A percentile compares a stretch with the other conserved stretches of the same genome.
These are phyloP conservation scores for Oncorhynchus kisutch DNA, from an alignment of 2,113 vertebrate genomes.

Conservation along the genomic window DNA sequence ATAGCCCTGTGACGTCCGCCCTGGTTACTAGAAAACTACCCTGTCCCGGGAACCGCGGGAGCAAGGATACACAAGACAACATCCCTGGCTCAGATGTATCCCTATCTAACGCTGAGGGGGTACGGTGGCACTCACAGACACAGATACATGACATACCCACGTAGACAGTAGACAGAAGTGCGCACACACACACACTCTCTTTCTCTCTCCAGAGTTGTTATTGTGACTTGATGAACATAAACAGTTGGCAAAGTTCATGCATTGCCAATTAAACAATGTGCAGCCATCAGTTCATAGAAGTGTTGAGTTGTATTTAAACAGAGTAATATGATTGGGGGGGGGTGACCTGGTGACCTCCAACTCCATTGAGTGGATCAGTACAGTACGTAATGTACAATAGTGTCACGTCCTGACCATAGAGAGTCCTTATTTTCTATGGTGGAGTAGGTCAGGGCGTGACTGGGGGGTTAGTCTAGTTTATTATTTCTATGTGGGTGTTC, in stretches of 20 bases:
- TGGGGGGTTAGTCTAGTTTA: too few relatives aligned
- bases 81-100: constrained; percentile 18
- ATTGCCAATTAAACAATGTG: background rate
- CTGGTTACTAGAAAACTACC: constrained; percentile 70
- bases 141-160: background rate
- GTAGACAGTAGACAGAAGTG: constrained; percentile 5
- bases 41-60: constrained; percentile 60
- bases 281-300: too few relatives aligned
- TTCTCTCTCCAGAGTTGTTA: background rate
- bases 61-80: constrained; percentile 67
- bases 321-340: background rate
- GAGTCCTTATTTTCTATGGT: too few relatives aligned
- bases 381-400: background rate
- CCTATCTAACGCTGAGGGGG: constrained; percentile 15
- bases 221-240: constrained; percentile 5
- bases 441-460: too few relatives aligned
- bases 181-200: background rate
- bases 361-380: constrained; percentile 45
- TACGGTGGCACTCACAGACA: constrained; percentile 22
- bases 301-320: background rate
- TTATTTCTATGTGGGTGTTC: too few relatives aligned
- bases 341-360: constrained; percentile 36
- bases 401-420: too few relatives aligned
- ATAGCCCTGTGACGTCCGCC: constrained; percentile 73
- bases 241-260: background rate